Evolutionary conservation across 1,140 invertebrate genomes (phyloP).

Genomic region (Hypothenemus hampei): DNA sequence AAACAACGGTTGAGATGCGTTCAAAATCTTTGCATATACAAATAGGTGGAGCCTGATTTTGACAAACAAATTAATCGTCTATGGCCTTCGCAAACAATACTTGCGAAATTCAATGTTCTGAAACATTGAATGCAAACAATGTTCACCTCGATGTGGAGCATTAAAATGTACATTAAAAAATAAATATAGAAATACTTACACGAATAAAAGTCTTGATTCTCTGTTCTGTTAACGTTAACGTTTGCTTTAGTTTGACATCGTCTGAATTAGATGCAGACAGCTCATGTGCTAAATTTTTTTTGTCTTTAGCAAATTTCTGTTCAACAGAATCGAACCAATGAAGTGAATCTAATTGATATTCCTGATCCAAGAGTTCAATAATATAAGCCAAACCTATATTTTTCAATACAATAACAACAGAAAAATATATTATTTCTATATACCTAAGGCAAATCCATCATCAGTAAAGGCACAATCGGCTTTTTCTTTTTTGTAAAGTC

Average conservation of each 20-base stretch:
- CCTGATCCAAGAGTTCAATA: constrained; percentile 64
- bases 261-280: constrained; percentile 46
- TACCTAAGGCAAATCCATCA: constrained; percentile 97
- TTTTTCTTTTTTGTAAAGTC: constrained; percentile 83
- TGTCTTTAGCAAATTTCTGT: constrained; percentile 64
- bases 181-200: constrained; percentile 42
- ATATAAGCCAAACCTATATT: constrained; percentile 60
- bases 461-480: constrained; percentile 88
- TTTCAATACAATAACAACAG: too few species aligned
- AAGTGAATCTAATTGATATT: constrained; percentile 82
- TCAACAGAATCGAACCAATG: constrained; percentile 93
- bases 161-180: too few species aligned
- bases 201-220: constrained; percentile 74
- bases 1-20: too few species aligned
- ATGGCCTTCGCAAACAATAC: too few species aligned
- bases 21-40: too few species aligned
- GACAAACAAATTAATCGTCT: too few species aligned
- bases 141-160: too few species aligned
- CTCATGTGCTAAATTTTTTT: constrained; percentile 53
- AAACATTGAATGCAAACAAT: constrained; percentile 2
- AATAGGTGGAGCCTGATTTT: too few species aligned
- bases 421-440: constrained; percentile 24
- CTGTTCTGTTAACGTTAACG: constrained; percentile 85
- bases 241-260: constrained; percentile 88
- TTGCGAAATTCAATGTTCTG: too few species aligned